Conservation (phyloP, 2,888 invertebrate genomes). For the Harpagoxenus sublaevis region DNA sequence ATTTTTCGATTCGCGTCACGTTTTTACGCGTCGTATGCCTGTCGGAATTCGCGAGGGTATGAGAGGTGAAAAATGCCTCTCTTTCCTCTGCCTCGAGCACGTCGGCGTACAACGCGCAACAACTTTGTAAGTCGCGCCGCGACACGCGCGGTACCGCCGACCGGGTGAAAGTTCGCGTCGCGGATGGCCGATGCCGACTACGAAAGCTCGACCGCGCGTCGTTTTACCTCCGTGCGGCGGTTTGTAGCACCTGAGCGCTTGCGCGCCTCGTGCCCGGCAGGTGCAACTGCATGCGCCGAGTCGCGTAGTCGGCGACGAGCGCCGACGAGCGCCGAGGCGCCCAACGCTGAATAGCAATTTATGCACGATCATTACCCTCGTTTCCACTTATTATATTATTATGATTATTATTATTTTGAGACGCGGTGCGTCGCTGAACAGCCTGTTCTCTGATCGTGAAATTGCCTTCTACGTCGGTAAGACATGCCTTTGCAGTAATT, state of each 20-base stretch:
- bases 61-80: neutral
- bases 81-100: neutral
- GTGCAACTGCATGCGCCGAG: constrained; percentile 73
- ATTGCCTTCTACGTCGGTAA: neutral
- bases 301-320: constrained; percentile 42
- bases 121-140: constrained; percentile 48
- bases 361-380: constrained; percentile 6
- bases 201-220: constrained; percentile 78
- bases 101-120: constrained; percentile 41
- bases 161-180: constrained; percentile 77
- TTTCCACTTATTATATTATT: constrained; percentile 17
- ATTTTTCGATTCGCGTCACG: constrained; percentile 1
- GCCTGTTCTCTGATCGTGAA: constrained; percentile 1
- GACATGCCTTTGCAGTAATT: neutral
- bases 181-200: constrained; percentile 84
- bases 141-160: constrained; percentile 61
- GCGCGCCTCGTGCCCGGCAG: constrained; percentile 73
- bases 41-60: neutral
- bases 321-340: constrained; percentile 48
- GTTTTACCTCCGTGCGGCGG: constrained; percentile 75
- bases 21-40: neutral
- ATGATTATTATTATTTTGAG: constrained; percentile 13
- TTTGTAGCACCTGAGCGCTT: constrained; percentile 81
- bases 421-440: neutral
- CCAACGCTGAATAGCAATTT: neutral